These are phyloP conservation scores for Heliopora coerulea DNA, from an alignment of 92 coral and sea anemone species.

Conservation along the genomic window DNA sequence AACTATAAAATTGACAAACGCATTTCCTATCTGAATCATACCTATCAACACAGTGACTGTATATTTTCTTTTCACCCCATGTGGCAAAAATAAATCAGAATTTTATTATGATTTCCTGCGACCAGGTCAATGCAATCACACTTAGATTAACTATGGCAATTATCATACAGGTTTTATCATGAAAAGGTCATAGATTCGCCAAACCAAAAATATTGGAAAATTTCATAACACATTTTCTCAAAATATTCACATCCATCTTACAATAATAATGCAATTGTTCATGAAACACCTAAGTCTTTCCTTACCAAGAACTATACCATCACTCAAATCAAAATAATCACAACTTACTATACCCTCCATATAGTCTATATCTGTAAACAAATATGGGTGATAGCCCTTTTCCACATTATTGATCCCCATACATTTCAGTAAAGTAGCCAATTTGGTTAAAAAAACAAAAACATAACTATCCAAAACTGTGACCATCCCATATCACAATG, in stretches of 20 bases:
- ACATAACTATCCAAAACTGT: too few species aligned
- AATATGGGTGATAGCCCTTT: too few species aligned
- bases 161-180: conserved; percentile 14
- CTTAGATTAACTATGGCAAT: conserved; percentile 23
- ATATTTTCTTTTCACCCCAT: conserved; percentile 17
- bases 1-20: conserved; percentile 28
- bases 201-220: conserved; percentile 15
- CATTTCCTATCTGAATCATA: conserved; percentile 21
- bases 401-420: too few species aligned
- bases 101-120: conserved; percentile 4
- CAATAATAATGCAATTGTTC: conserved; percentile 30
- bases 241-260: conserved; percentile 28
- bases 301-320: conserved; percentile 5
- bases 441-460: too few species aligned
- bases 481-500: too few species aligned
- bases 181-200: conserved; percentile 13
- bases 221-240: conserved; percentile 20
- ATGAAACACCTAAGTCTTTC: conserved; percentile 15
- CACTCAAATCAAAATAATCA: neutral
- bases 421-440: too few species aligned
- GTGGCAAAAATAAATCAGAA: neutral
- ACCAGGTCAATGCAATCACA: conserved; percentile 25
- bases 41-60: conserved; percentile 19
- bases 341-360: too few species aligned
- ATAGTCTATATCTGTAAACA: too few species aligned